Base-by-base conservation (phyloP, 2,797 vertebrate species). In the Sebastes hubbsi region DNA sequence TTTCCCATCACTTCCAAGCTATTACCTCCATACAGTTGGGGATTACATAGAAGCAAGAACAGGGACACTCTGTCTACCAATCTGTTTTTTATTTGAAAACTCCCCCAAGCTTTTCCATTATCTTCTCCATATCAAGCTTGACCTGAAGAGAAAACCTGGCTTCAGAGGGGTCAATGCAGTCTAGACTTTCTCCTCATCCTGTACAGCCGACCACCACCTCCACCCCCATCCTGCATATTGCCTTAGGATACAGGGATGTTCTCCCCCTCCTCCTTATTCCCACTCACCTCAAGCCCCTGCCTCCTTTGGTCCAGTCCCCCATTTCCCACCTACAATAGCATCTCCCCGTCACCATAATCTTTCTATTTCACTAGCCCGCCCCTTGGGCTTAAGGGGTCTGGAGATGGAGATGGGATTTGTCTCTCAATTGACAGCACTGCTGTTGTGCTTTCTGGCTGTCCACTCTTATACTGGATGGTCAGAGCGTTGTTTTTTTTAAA, bases 71-170 rank as follows among this genome's bases (percentile, higher is more conserved):
- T 94, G 94, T 94, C 95, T 93, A 94, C 94, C 95, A 95, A 95
- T 95, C 93, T 88, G 83, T 92, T 93, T 96, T 95, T 94, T 91
- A 94, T 95, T 95, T 96, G 92, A 96, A 96, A 94, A 94, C 93
- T 97, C 96, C 95, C 96, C 77, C 85, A 96, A 96, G 97, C 94
- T 95, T 97, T 97, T 97, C 96, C 96, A 97, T 97, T 97, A 97
- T 97, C 95, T 91, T 94, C 95, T 95, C 96, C 91, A 93, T 95
- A 94, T 95, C 96, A 83, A 87, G 86, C 88, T 91, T 95, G 95
- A 94, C 95, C 95, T 92, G 92, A 93, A 95, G 94, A 96, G 92
- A 96, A 96, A 96, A 92, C 90, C 91, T 96, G 93, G 95, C 90
- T 94, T 94, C 93, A 94, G 94, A 96, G 97, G 96, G 93, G 97